Conservation (phyloP, 2,888 invertebrate genomes). For the Cataglyphis cursor region DNA sequence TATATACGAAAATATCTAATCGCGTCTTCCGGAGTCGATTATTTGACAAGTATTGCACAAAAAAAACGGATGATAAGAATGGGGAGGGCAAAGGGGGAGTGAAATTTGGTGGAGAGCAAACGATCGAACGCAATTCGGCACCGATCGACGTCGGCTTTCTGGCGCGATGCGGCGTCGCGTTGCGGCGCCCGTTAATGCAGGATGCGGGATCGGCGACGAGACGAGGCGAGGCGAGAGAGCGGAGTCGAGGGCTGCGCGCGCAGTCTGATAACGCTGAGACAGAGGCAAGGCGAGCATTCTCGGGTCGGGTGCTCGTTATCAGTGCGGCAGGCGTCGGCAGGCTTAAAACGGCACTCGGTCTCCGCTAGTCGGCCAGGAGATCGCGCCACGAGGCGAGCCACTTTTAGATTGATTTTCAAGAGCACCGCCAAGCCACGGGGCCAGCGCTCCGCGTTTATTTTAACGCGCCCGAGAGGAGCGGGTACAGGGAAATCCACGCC, state of each 20-base stretch:
- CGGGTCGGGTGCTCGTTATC: constrained; percentile 70
- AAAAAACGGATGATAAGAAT: background rate
- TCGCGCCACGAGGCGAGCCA: constrained; percentile 83
- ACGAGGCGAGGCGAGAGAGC: background rate
- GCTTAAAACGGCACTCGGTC: constrained; percentile 70
- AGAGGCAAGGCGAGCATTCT: constrained; percentile 1
- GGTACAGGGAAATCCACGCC: constrained; percentile 63
- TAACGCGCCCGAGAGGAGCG: constrained; percentile 76
- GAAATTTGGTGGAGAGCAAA: background rate
- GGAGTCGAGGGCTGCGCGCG: constrained; percentile 68
- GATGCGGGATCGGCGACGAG: no score
- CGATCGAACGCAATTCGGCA: constrained; percentile 37
- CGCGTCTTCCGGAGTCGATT: background rate
- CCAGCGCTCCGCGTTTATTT: constrained; percentile 80
- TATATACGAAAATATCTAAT: constrained; percentile 10
- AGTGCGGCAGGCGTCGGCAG: constrained; percentile 72
- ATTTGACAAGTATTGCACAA: background rate
- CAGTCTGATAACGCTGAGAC: constrained; percentile 68
- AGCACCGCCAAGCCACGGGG: constrained; percentile 81
- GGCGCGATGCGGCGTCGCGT: constrained; percentile 30
- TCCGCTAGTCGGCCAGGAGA: constrained; percentile 76
- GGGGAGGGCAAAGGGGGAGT: background rate
- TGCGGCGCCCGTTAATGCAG: constrained; percentile 26
- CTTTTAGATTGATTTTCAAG: constrained; percentile 86
- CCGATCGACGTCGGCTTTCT: constrained; percentile 40